Conservation (phyloP, 2,797 vertebrate species). For the Pygocentrus nattereri region DNA sequence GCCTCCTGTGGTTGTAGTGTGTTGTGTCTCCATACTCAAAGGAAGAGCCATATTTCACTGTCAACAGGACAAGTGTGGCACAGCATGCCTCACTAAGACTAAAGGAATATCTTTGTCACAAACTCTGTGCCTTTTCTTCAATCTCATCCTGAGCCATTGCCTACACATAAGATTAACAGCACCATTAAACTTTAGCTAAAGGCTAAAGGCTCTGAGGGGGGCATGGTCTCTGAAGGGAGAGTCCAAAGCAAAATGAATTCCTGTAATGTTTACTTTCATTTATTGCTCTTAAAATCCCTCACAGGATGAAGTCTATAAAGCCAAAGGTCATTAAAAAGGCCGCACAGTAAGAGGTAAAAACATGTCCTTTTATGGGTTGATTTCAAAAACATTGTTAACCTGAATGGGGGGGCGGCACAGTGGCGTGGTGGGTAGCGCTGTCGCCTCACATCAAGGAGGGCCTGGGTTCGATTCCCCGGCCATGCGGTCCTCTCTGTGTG, state of each 20-base stretch:
- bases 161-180: constrained; percentile 40
- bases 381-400: background rate
- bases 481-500: too few relatives aligned
- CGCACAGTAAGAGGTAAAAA: constrained; percentile 14
- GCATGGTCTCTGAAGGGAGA: constrained; percentile 41
- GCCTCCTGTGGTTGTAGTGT: constrained; percentile 73
- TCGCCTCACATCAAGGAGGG: too few relatives aligned
- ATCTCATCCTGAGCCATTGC: constrained; percentile 66
- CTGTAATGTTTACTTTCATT: constrained; percentile 42
- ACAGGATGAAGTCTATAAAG: constrained; percentile 16
- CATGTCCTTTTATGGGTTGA: background rate
- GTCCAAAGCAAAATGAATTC: constrained; percentile 16
- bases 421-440: too few relatives aligned
- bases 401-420: too few relatives aligned
- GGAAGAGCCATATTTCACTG: constrained; percentile 70
- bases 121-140: constrained; percentile 57
- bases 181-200: constrained; percentile 36
- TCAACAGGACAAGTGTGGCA: constrained; percentile 54
- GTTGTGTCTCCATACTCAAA: constrained; percentile 63
- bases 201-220: constrained; percentile 40
- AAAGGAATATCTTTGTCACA: constrained; percentile 61
- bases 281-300: constrained; percentile 28
- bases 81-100: constrained; percentile 63
- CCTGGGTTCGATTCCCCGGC: too few relatives aligned
- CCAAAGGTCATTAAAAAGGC: background rate